phyloP scores from a whole-genome alignment of 1,140 invertebrate genomes.

The Heliconius hermathena region DNA sequence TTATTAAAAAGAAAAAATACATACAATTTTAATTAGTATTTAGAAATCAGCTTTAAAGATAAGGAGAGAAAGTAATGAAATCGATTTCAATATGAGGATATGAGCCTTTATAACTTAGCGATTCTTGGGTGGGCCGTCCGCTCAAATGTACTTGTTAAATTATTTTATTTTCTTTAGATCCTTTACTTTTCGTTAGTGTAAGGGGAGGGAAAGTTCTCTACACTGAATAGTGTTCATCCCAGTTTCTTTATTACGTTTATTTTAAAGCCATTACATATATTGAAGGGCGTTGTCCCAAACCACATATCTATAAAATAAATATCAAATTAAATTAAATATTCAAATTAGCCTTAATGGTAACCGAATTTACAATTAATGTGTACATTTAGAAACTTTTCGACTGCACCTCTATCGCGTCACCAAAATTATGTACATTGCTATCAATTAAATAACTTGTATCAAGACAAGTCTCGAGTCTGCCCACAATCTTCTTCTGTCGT shows the following conservation, averaged over 20 bases:
- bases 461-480: constrained; percentile 46
- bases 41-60: constrained; percentile 1
- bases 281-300: background rate
- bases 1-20: background rate
- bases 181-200: background rate
- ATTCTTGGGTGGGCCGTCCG: constrained; percentile 42
- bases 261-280: background rate
- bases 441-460: constrained; percentile 74
- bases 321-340: background rate
- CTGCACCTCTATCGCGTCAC: constrained; percentile 8
- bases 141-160: constrained; percentile 32
- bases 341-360: background rate
- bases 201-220: background rate
- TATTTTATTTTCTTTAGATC: background rate
- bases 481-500: constrained; percentile 61
- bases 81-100: background rate
- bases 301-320: background rate
- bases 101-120: constrained; percentile 9
- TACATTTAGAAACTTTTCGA: background rate
- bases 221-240: no score
- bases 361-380: background rate
- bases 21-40: background rate
- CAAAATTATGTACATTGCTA: constrained; percentile 58
- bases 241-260: no score
- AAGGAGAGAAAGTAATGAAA: constrained; percentile 11